Conservation (phyloP, 2,797 vertebrate genomes). For the Pogoniulus pusillus region DNA sequence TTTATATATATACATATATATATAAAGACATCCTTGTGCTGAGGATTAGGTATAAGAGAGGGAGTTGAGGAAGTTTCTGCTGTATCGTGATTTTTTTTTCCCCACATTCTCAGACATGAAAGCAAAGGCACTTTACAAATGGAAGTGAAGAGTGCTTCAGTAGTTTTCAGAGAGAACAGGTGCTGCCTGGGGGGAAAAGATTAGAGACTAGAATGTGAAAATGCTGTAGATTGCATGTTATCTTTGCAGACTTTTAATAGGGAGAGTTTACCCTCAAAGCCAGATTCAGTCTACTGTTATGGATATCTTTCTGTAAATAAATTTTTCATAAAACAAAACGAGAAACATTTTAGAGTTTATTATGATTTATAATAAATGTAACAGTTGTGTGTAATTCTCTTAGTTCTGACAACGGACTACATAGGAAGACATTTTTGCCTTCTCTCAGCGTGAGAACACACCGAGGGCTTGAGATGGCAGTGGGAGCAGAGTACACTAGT, state of each 20-base stretch:
- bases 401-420: background rate
- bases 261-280: background rate
- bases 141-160: background rate
- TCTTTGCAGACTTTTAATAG: background rate
- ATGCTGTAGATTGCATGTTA: background rate
- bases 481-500: background rate
- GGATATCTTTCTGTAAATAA: background rate
- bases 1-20: background rate
- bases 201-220: background rate
- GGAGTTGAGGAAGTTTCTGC: background rate
- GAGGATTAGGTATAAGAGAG: background rate
- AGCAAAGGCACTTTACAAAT: slow-evolving; percentile 23
- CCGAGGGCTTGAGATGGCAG: background rate
- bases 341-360: background rate
- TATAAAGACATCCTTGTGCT: slow-evolving; percentile 17
- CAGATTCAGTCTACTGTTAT: background rate
- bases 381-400: background rate
- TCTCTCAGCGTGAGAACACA: background rate
- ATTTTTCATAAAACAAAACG: background rate
- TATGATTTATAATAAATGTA: background rate
- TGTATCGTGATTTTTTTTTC: background rate
- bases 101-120: background rate
- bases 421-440: background rate
- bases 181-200: background rate
- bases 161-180: background rate